Base-by-base conservation (phyloP, 2,888 invertebrate species). In the Macrophya alboannulata region DNA sequence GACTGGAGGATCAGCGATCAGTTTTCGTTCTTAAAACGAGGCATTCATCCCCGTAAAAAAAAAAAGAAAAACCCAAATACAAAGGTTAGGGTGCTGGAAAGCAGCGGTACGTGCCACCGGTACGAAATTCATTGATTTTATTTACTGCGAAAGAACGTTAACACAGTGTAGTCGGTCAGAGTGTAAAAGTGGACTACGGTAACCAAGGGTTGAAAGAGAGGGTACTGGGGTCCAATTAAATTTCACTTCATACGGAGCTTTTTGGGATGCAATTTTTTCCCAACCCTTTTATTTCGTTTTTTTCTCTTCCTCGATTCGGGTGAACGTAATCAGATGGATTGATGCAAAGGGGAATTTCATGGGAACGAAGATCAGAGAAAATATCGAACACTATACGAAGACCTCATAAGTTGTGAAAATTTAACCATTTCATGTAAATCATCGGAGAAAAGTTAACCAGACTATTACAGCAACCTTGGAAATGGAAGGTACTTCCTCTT, bases 381-480 rank as follows among this genome's bases (percentile, higher is more conserved):
- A 31, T 31, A 31, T 3, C 31, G 31, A 3, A 31, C 31, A 31
- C 31, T 31, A 1, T 31, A 2, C 3, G 3, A 31, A 31, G 31
- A 31, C 31, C 3, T 31, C n/a, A n/a, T 31, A 2, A 31, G 48
- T 48, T 43, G 71, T 40, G 43, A 40, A 72, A 72, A 72, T 43
- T 72, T 10, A 72, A 43, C n/a, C 4, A 31, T 31, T n/a, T n/a
- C n/a, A n/a, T 31, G n/a, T n/a, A 72, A 72, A 43, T 72, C 71
- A 40, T 72, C n/a, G 43, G n/a, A 9, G 43, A 43, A 72, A 72
- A 72, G 71, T 72, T 72, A 6, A 6, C 40, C 43, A 43, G 71
- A 72, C 71, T 72, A 37, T 72, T 79, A 31, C 3, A 83, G 72
- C 86, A 62, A 51, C 40, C 77, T 72, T 31, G 31, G 31, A 31